Evolutionary conservation across 2,113 vertebrate species (phyloP), one percentile per base, ranked within the genome.

Genomic region (Sinocyclocheilus anshuiensis): DNA sequence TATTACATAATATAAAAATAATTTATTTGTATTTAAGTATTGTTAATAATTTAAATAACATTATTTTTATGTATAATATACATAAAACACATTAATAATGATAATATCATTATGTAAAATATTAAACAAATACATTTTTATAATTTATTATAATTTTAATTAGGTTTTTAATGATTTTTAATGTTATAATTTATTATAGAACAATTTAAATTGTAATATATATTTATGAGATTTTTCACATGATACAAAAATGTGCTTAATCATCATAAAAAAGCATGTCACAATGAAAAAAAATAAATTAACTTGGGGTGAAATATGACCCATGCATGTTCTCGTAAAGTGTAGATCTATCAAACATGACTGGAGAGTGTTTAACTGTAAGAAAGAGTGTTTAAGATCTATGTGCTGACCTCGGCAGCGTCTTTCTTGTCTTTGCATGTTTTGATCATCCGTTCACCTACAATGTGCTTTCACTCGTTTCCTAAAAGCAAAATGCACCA

Each of bases 381-480:
- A 61, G 8, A n/a, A 61, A 78, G 50, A 72, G 69, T 42, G 71
- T 75, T 74, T 22, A 20, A 10, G 18, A 74, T 10, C 75, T 53
- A 9, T 42, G 48, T 65, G 22, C 36, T 80, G 77, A 59, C 77
- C 77, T 59, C 53, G 8, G 11, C 48, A 59, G 57, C 57, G 1
- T 59, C 57, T 22, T 59, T 59, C 3, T 2, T 59, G 20, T 59
- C 57, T 45, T 42, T 9, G 42, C 42, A 42, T 42, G 42, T 42
- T 39, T 6, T 39, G 39, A 39, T 39, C 39, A 39, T 39, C 39
- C 39, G 39, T 39, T 75, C 20, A 45, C 55, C n/a, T 45, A 50
- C 11, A 71, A 42, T 76, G 26, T 80, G 26, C 55, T 87, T 79
- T 72, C 76, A 24, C 20, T 55, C 16, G 22, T 24, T 10, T 80